phyloP scores from a whole-genome alignment of 2,797 vertebrate genomes.

The Melanogrammus aeglefinus region DNA sequence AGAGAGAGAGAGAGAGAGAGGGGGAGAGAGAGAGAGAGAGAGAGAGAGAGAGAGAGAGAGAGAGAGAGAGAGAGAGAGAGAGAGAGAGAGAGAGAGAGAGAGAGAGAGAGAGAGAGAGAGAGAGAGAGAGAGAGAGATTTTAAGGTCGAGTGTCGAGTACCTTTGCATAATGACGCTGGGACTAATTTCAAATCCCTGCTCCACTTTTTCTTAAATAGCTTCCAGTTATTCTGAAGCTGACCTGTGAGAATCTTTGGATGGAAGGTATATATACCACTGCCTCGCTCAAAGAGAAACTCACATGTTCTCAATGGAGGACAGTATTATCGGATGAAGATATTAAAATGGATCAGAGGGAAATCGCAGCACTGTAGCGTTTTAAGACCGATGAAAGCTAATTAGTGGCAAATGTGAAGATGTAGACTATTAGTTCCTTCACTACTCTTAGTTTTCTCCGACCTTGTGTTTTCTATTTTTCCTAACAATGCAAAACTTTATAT shows the following conservation, averaged over 20 bases:
- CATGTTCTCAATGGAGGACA: neutral
- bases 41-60: neutral
- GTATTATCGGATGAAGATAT: no score
- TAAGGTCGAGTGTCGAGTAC: neutral
- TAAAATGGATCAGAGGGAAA: no score
- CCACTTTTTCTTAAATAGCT: neutral
- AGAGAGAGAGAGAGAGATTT: neutral
- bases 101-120: neutral
- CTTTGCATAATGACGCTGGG: neutral
- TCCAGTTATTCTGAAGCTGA: neutral
- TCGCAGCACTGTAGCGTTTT: no score
- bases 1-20: no score
- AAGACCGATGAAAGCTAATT: no score
- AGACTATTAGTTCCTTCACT: no score
- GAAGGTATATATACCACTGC: neutral
- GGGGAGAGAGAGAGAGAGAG: neutral
- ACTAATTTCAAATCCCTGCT: constrained; percentile 2
- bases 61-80: neutral
- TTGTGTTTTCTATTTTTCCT: no score
- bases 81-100: neutral
- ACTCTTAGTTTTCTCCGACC: no score
- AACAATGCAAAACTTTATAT: no score
- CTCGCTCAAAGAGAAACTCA: neutral
- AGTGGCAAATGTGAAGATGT: no score
- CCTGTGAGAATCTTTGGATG: neutral